Evolutionary conservation across 2,888 invertebrate species (phyloP), one percentile per base, ranked within the genome.

Genomic region (Nemotelus pantherinus): DNA sequence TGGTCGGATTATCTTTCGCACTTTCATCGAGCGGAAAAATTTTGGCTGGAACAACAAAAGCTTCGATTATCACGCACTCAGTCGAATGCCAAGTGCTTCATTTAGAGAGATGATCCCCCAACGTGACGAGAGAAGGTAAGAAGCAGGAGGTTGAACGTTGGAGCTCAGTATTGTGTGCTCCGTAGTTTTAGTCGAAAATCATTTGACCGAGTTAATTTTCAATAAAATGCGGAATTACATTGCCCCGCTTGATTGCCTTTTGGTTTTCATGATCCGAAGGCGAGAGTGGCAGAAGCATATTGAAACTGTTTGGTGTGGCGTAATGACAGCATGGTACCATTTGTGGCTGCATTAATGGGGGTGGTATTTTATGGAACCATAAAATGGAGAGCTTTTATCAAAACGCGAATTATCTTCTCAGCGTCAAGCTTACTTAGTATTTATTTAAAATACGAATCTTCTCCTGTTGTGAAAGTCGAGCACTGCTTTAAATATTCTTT

Each of bases 371-470:
- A 72, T 72, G 53, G 72, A 72, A 58, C 68, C 53, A 72, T 72
- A 72, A 72, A 72, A 47, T 45, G 3, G 72, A 47, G 47, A 45
- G 72, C 72, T 72, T 72, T 72, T 72, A 72, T 72, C 60, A 72
- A 57, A 72, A 72, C 72, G 57, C 57, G 72, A 72, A 72, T 72
- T 58, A 72, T 72, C n/a, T 48, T 7, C 57, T n/a, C 58, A 7
- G 3, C 10, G 72, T 4, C 45, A 48, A 68, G 71, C 58, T 72
- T 45, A 3, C 45, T 47, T 25, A 72, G 58, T 58, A 72, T 72
- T 72, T 57, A 58, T 58, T 71, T 71, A 57, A 57, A 45, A 44
- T 58, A 25, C 41, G 39, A 58, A 45, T 72, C 58, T 45, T 63
- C 39, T 68, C 9, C 9, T 68, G 41, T 50, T 68, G 39, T 68